Base-by-base conservation (phyloP, 2,797 vertebrate genomes). In the Phoebastria nigripes region DNA sequence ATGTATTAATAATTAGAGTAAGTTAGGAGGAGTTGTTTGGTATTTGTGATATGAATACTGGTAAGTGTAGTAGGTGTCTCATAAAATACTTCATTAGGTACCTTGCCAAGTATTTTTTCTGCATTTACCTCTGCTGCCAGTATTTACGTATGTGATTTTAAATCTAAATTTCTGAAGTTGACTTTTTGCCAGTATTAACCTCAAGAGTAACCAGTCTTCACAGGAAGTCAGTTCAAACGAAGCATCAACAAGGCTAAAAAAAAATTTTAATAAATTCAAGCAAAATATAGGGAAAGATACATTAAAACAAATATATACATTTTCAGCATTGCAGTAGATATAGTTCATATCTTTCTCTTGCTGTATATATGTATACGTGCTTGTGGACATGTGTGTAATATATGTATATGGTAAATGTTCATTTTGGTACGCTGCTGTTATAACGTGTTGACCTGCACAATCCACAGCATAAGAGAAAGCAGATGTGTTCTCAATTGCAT, bases 351-450 rank as follows among this genome's bases (percentile, higher is more conserved):
- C 63, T 91, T 78, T 10, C 28, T 39, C 24, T 49, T 81, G 61
- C 56, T 86, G 12, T 26, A 5, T 19, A 3, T 37, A 8, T 19
- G 15, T 31, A 0, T 33, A 2, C 25, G 33, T 74, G 59, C 41
- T 54, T 4, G 0, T 65, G 69, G 79, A 47, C 15, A 0, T 11
- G 4, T 13, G 35, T 58, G 8, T 24, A 24, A 4, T 19, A 33
- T 14, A 4, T 39, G 31, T 31, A 10, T 21, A 1, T 21, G 31
- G 14, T 63, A 78, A 51, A 24, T 16, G 18, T 37, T 73, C 12
- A 13, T 52, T 83, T 89, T 31, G 29, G 52, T 37, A 25, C 2
- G 1, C 7, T 80, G 72, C 87, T 46, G 18, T 70, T 77, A 41
- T 47, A 37, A 17, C 12, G 9, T 29, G 15, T 47, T 73, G 76